Evolutionary conservation across 2,797 vertebrate genomes (phyloP).

Genomic region (Syngnathus acus): DNA sequence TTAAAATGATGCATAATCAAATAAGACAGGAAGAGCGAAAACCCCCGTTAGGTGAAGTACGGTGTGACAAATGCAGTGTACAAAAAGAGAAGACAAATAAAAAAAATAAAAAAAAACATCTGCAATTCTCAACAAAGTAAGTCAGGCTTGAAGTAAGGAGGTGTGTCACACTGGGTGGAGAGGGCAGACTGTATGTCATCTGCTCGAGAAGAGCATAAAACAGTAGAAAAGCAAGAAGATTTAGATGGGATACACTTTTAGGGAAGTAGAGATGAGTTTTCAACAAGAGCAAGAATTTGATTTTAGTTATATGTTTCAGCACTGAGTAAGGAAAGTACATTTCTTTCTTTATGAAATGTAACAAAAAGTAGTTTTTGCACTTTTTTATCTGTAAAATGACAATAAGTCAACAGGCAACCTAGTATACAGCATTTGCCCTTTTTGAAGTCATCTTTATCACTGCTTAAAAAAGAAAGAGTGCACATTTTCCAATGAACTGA

Average conservation of each 20-base stretch:
- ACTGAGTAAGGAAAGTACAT: conserved; percentile 36
- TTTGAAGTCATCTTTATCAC: conserved; percentile 2
- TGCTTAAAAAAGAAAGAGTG: not conserved
- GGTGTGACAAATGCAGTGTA: conserved; percentile 33
- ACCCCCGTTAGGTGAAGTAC: conserved; percentile 35
- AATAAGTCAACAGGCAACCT: not conserved
- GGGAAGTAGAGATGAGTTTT: conserved; percentile 69
- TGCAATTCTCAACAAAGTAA: conserved; percentile 36
- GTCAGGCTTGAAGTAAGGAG: conserved; percentile 46
- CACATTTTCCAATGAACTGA: not conserved
- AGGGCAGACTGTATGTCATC: conserved; percentile 43
- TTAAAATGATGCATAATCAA: conserved; percentile 25
- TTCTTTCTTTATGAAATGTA: conserved; percentile 2
- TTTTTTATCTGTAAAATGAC: not conserved
- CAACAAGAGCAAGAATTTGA: conserved; percentile 82
- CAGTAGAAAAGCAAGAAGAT: conserved; percentile 26
- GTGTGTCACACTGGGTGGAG: conserved; percentile 45
- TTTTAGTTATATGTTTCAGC: conserved; percentile 84
- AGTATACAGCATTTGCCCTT: not conserved
- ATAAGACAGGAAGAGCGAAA: conserved; percentile 42
- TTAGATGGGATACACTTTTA: conserved; percentile 13
- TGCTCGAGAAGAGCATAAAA: conserved; percentile 35
- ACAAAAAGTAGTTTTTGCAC: not conserved
- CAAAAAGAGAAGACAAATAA: conserved; percentile 9
- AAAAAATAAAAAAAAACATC: conserved; percentile 19